Evolutionary conservation across 2,888 invertebrate species (phyloP), one percentile per base, ranked within the genome.

Genomic region (Callyntrura sp.): DNA sequence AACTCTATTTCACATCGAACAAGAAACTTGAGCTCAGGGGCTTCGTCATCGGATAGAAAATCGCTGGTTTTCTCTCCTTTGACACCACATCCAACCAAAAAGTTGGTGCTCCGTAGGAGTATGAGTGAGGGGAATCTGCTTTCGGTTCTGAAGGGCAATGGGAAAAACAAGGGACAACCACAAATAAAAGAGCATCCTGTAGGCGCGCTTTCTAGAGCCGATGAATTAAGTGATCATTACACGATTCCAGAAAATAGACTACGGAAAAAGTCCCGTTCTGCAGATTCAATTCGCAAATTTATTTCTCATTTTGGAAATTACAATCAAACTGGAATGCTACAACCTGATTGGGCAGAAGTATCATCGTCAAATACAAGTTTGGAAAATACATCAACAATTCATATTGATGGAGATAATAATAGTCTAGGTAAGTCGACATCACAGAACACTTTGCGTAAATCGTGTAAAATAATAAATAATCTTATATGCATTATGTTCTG

Each of bases 71-170:
- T 91, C 76, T 92, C 91, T 25, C 91, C 89, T 20, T 73, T 76
- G 12, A 89, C 90, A 5, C 90, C 89, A 14, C 89, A 82, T 35
- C 90, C 91, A 1, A 89, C 68, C 62, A 78, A 88, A 84, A 92
- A 90, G 88, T 60, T 93, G 60, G 88, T 84, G 0, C 14, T 88
- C 1, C 91, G 92, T 25, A 68, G 94, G 78, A 94, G 94, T 89
- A 70, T 93, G 65, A 94, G 93, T 87, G 94, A 94, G 51, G 93
- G 93, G 14, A 93, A 93, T 68, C 55, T 93, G 8, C 55, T 92
- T 17, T 82, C 85, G 0, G 62, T 90, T 68, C n/a, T 68, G 11
- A 81, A 65, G 20, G 25, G 14, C 57, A 17, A 14, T 20, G 76
- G 17, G 5, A 88, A 88, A 25, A 43, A 20, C 12, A 78, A 62